Evolutionary conservation across 1,140 invertebrate genomes (phyloP), one percentile per base, ranked within the genome.

Genomic region (Amphibalanus amphitrite): DNA sequence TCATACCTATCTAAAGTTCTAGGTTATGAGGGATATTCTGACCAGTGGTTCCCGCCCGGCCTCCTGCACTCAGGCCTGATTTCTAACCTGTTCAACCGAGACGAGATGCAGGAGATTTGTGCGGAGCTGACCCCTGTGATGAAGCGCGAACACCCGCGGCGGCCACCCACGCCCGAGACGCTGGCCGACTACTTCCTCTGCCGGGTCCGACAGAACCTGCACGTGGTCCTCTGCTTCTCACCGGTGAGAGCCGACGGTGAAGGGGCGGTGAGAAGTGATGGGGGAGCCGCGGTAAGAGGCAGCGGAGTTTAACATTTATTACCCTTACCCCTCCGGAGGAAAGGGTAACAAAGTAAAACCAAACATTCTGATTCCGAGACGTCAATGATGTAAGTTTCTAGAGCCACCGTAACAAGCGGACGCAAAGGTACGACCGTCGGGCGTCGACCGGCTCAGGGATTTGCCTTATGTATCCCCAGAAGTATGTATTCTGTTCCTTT

Each of bases 141-240:
- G 88, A 95, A 92, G 83, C 85, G 95, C 72, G 94, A 97, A 82
- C 93, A 93, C 82, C 92, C 94, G 38, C 91, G 93, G 78, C 85
- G 88, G 80, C 88, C 89, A 28, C 83, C 95, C 28, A 94, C 83
- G 38, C 89, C 89, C 78, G 95, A 98, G 82, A 85, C 92, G 72
- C 89, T 96, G 1, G 94, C 96, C 87, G 93, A 96, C 75, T 96
- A 91, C 79, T 98, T 97, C 79, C 82, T 97, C 76, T 88, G 90
- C 70, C 85, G 94, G 78, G 92, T 92, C 3, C 89, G 90, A 77
- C 90, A 93, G 78, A 95, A 98, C 84, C 82, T 98, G 13, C 95
- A 98, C 79, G 92, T 98, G 6, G 91, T 91, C 6, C 89, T 98
- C 76, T 98, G 95, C 79, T 98, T 98, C 82, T 97, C 95, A 23